These are phyloP conservation scores for Zaprionus obscuricornis DNA, from an alignment of 2,888 invertebrate genomes.

Conservation along the genomic window DNA sequence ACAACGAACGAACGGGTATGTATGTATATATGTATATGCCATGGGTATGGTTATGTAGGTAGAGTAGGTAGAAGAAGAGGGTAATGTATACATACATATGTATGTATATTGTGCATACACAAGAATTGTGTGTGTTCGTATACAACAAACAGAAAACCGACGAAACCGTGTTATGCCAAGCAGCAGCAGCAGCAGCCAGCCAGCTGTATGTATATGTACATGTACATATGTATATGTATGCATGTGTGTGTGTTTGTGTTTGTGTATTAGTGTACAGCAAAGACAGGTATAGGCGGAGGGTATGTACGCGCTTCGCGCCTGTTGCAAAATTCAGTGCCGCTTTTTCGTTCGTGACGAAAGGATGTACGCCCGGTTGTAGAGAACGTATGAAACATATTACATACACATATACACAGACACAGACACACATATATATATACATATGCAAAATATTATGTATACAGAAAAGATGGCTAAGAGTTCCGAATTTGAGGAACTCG, in stretches of 20 bases:
- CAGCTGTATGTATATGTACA: not conserved
- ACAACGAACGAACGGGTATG: not conserved
- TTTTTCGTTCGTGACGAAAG: conserved; percentile 72
- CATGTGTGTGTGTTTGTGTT: conserved; percentile 18
- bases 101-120: conserved; percentile 22
- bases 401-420: conserved; percentile 31
- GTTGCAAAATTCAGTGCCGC: conserved; percentile 75
- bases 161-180: too few species aligned
- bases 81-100: conserved; percentile 25
- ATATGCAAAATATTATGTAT: not conserved
- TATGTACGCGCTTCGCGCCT: conserved; percentile 65
- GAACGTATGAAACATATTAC: conserved; percentile 38
- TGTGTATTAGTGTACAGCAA: conserved; percentile 11
- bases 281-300: conserved; percentile 50
- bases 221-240: not conserved
- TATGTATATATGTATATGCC: conserved; percentile 22
- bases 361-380: conserved; percentile 70
- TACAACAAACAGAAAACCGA: conserved; percentile 30
- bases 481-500: conserved; percentile 52
- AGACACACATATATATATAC: conserved; percentile 8
- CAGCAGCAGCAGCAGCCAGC: too few species aligned
- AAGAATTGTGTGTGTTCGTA: too few species aligned
- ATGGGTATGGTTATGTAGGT: not conserved
- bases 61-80: too few species aligned
- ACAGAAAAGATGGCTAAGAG: conserved; percentile 33